Evolutionary conservation across 2,888 invertebrate species (phyloP).

Genomic region (Habroteleia sp.): DNA sequence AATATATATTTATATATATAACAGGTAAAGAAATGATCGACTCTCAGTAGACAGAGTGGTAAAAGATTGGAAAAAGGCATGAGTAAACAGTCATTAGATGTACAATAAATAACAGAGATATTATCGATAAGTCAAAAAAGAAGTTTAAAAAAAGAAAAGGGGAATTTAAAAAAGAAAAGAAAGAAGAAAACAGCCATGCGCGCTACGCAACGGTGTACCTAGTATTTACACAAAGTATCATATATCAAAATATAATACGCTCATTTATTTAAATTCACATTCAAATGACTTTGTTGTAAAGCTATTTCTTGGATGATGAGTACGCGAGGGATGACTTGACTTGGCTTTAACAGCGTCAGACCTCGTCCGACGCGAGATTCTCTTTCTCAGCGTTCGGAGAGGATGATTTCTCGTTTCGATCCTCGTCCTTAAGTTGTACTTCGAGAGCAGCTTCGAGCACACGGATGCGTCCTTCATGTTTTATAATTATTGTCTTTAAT

Average conservation of each 20-base stretch:
- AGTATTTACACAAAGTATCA: constrained; percentile 81
- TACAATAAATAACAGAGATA: constrained; percentile 80
- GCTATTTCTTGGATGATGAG: constrained; percentile 69
- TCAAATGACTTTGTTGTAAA: constrained; percentile 70
- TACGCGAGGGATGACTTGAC: constrained; percentile 39
- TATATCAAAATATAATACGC: constrained; percentile 80
- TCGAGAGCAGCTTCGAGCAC: constrained; percentile 87
- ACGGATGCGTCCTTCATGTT: constrained; percentile 93
- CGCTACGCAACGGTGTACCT: constrained; percentile 75
- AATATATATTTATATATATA: constrained; percentile 64
- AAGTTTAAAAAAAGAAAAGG: constrained; percentile 32
- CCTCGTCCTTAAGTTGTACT: constrained; percentile 79
- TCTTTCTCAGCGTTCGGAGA: constrained; percentile 74
- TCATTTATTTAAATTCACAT: constrained; percentile 72
- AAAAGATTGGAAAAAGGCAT: constrained; percentile 67
- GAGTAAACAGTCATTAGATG: constrained; percentile 72
- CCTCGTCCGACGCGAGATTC: constrained; percentile 78
- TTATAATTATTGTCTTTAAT: constrained; percentile 95
- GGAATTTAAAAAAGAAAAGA: constrained; percentile 8
- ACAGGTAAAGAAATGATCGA: constrained; percentile 69
- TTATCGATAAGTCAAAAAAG: constrained; percentile 72
- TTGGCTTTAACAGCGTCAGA: constrained; percentile 69
- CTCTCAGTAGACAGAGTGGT: constrained; percentile 68
- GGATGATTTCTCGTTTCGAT: constrained; percentile 77
- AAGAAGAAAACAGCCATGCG: constrained; percentile 66